Conservation (phyloP, 2,797 vertebrate species). For the Epinephelus coioides region DNA sequence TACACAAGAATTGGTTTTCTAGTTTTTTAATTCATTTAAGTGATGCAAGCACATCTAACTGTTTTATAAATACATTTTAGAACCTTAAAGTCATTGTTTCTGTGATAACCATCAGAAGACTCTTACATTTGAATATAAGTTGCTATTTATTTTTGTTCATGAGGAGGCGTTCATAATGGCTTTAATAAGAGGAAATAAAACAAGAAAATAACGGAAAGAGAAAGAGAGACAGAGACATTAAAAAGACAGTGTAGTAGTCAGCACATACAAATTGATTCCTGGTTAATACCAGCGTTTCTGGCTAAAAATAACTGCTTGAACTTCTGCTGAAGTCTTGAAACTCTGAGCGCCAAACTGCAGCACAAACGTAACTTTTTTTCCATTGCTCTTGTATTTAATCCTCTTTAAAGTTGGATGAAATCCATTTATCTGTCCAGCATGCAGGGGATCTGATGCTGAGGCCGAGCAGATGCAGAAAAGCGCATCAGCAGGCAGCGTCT, state of each 20-base stretch:
- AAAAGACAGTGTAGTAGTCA: neutral
- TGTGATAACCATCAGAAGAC: neutral
- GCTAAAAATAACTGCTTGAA: neutral
- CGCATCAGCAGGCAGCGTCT: conserved; percentile 48
- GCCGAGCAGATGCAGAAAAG: conserved; percentile 48
- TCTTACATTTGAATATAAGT: neutral
- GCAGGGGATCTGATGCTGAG: conserved; percentile 11
- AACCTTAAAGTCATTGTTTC: neutral
- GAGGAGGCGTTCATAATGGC: neutral
- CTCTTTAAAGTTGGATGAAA: conserved; percentile 43
- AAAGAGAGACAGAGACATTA: neutral
- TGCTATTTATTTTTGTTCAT: neutral
- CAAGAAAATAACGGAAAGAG: neutral
- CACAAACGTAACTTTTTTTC: conserved; percentile 11
- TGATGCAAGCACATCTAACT: too few species aligned
- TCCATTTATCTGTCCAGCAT: conserved; percentile 32
- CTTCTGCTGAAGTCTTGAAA: neutral
- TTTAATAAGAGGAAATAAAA: neutral
- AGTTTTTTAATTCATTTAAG: too few species aligned
- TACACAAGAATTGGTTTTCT: neutral
- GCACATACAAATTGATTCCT: too few species aligned
- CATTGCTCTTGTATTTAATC: conserved; percentile 36
- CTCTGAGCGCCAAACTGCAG: neutral
- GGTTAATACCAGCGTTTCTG: neutral
- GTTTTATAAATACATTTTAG: too few species aligned